Percentiles rank a stretch among this genome's conserved stretches.
Evolutionary conservation across 1,140 invertebrate genomes (phyloP).

Genomic region (Ostrea edulis): DNA sequence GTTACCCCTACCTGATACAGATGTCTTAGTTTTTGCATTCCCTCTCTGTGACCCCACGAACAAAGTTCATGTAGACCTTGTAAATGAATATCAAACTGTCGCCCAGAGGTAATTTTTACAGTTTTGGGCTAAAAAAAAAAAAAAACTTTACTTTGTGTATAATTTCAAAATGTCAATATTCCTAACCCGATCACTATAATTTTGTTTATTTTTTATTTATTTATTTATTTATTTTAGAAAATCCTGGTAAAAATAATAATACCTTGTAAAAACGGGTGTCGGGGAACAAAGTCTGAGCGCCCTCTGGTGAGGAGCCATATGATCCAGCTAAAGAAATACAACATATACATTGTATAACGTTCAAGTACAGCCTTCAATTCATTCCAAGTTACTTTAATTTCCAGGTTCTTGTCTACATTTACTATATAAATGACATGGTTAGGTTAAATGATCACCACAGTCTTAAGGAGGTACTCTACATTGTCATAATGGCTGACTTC

Average conservation of each 20-base stretch:
- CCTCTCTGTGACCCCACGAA: conserved; percentile 76
- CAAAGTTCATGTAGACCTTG: conserved; percentile 75
- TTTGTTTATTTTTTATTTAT: no score
- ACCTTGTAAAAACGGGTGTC: conserved; percentile 60
- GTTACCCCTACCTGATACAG: conserved; percentile 68
- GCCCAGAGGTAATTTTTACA: conserved; percentile 67
- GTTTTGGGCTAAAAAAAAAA: conserved; percentile 66
- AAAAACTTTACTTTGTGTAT: background rate
- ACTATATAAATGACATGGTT: no score
- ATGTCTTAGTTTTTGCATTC: conserved; percentile 68
- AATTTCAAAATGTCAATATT: no score
- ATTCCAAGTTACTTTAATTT: no score
- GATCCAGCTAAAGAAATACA: conserved; percentile 59
- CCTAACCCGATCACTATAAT: no score
- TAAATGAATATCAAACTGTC: conserved; percentile 72
- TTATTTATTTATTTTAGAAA: no score
- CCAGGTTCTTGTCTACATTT: no score
- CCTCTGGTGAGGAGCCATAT: conserved; percentile 47
- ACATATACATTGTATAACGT: background rate
- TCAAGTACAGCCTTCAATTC: background rate
- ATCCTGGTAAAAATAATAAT: background rate
- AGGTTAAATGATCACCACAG: no score
- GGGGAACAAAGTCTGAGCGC: conserved; percentile 45
- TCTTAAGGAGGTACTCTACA: no score
- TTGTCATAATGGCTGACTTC: no score